Evolutionary conservation across 2,113 vertebrate genomes (phyloP).

Genomic region (Cottus gobio): DNA sequence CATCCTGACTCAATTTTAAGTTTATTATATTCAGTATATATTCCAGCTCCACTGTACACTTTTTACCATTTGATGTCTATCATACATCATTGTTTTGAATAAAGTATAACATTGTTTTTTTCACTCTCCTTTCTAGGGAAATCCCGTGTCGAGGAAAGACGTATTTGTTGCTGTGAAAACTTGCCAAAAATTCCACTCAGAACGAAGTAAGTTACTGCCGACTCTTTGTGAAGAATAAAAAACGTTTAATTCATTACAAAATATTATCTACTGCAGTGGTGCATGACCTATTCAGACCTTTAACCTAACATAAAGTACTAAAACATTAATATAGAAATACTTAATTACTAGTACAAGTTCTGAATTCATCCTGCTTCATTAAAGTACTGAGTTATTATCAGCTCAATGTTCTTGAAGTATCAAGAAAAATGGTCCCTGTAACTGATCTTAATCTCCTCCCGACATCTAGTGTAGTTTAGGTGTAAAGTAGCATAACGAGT

Average conservation of each 20-base stretch:
- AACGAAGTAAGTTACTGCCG: slow-evolving; percentile 78
- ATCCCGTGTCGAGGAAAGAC: slow-evolving; percentile 85
- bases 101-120: neutral
- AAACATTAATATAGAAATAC: neutral
- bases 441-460: neutral
- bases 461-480: neutral
- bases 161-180: slow-evolving; percentile 96
- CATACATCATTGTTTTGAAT: neutral
- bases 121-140: slow-evolving; percentile 78
- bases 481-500: neutral
- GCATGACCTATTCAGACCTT: neutral
- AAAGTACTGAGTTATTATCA: neutral
- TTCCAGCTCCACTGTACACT: neutral
- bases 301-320: neutral
- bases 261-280: neutral
- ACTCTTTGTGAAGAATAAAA: neutral
- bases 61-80: neutral
- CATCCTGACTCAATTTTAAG: slow-evolving; percentile 10
- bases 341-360: neutral
- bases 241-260: neutral
- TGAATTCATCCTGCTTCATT: neutral
- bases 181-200: slow-evolving; percentile 90
- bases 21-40: neutral
- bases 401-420: neutral
- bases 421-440: neutral